Evolutionary conservation across 2,797 vertebrate genomes (phyloP), one percentile per base, ranked within the genome.

Genomic region (Galagoides demidoff): DNA sequence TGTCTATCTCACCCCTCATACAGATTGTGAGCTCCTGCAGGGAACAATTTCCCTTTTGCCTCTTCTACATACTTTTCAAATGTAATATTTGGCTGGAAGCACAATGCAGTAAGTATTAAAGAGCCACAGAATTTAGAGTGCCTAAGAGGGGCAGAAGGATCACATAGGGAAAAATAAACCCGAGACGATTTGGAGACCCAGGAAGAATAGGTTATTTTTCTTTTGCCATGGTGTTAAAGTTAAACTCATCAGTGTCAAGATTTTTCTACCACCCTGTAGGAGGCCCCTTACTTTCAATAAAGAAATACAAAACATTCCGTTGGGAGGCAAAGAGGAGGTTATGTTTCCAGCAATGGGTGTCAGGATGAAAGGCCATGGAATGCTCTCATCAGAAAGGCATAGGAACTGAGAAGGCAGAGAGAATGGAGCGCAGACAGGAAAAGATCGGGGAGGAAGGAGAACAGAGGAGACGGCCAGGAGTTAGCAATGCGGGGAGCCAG

Each of bases 391-490:
- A 64, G 70, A 87, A 79, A 88, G 59, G n/a, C 13, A 71, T 1
- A 63, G 79, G 37, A 77, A 77, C 57, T 43, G 29, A 64, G 92
- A 87, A 85, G 90, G 92, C 85, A 96, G 92, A 94, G 88, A 83
- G 39, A 89, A 61, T 94, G 81, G 86, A 92, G 82, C 45, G 59
- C 16, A 61, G 20, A 78, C 66, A 82, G 55, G 49, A 85, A 93
- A 95, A 79, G 64, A 64, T 34, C 49, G 59, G 52, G 73, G 66
- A 59, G 29, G 64, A 52, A 59, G 63, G 27, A 81, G 59, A 81
- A 82, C n/a, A 55, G 39, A 45, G 19, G 81, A 1, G 66, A 64
- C 0, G 1, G 25, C 8, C 6, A 37, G 22, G 43, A 70, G 73
- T 55, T 10, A 4, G 17, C 61, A 85, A 59, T 0, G 31, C n/a